Percentiles rank a stretch among this genome's conserved stretches.
phyloP scores from a whole-genome alignment of 2,113 vertebrate genomes.

The Catagonus wagneri region DNA sequence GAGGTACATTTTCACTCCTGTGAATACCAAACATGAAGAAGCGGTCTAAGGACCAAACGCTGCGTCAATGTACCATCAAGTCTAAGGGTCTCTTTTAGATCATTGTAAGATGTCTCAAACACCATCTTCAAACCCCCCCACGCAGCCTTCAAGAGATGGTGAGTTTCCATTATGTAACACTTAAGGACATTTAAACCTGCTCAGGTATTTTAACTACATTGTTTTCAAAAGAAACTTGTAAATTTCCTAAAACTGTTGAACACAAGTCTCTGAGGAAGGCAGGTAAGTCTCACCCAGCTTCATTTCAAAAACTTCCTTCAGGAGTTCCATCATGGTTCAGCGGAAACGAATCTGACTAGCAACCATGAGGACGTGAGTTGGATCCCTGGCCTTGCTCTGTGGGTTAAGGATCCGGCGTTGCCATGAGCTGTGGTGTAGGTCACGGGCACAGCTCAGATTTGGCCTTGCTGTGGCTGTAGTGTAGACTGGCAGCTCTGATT shows the following conservation, averaged over 20 bases:
- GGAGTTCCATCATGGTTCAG: too few relatives aligned
- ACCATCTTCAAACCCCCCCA: conserved; percentile 43
- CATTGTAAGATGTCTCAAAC: conserved; percentile 75
- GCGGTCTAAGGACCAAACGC: conserved; percentile 78
- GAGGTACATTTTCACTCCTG: conserved; percentile 78
- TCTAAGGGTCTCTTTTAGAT: conserved; percentile 74
- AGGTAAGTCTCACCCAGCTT: conserved; percentile 17
- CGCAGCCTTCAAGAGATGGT: conserved; percentile 63
- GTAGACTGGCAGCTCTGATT: too few relatives aligned
- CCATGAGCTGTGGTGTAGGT: too few relatives aligned
- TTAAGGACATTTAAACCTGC: not conserved
- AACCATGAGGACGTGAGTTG: too few relatives aligned
- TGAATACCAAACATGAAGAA: conserved; percentile 81
- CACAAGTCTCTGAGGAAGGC: conserved; percentile 30
- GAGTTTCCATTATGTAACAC: conserved; percentile 71
- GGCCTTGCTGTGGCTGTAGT: too few relatives aligned
- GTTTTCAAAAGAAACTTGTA: conserved; percentile 12
- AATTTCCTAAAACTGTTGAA: conserved; percentile 59
- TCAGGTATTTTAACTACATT: not conserved
- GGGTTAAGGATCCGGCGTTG: too few relatives aligned
- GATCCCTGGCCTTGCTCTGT: too few relatives aligned
- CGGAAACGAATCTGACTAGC: too few relatives aligned
- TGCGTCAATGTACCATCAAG: conserved; percentile 80
- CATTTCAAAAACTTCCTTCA: conserved; percentile 39
- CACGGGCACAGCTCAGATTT: too few relatives aligned